Percentiles rank a stretch among this genome's conserved stretches.
phyloP scores from a whole-genome alignment of 1,140 invertebrate species.

The Ceratosolen solmsi region DNA sequence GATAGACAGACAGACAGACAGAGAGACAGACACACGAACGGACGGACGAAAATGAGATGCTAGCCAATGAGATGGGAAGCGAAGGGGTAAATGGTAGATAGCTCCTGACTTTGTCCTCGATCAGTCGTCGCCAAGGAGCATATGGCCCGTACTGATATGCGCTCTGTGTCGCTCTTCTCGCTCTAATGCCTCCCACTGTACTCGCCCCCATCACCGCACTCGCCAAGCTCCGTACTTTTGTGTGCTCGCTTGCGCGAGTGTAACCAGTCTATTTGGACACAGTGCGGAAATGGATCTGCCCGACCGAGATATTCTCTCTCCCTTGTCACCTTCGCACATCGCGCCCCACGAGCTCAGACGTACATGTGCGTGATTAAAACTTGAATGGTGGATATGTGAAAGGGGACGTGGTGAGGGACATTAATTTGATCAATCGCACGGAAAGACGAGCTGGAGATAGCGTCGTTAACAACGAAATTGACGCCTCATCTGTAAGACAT shows the following conservation, averaged over 20 bases:
- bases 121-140: constrained; percentile 5
- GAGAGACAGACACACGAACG: too few relatives aligned
- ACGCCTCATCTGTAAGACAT: not conserved
- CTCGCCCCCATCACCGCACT: too few relatives aligned
- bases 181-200: not conserved
- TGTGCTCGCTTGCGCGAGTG: not conserved
- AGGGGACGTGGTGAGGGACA: not conserved
- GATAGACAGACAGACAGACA: too few relatives aligned
- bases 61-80: constrained; percentile 28
- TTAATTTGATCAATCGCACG: constrained; percentile 14
- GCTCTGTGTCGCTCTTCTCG: constrained; percentile 14
- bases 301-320: constrained; percentile 33
- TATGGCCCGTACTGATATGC: constrained; percentile 47
- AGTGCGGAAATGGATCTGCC: not conserved
- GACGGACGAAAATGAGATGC: constrained; percentile 16
- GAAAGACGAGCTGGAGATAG: not conserved
- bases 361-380: not conserved
- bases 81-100: not conserved
- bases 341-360: not conserved
- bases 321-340: not conserved
- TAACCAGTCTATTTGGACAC: not conserved
- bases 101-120: constrained; percentile 11
- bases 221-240: not conserved
- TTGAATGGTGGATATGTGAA: not conserved
- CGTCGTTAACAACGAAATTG: not conserved